Base-by-base conservation (phyloP, 2,797 vertebrate genomes). In the Salmo trutta region DNA sequence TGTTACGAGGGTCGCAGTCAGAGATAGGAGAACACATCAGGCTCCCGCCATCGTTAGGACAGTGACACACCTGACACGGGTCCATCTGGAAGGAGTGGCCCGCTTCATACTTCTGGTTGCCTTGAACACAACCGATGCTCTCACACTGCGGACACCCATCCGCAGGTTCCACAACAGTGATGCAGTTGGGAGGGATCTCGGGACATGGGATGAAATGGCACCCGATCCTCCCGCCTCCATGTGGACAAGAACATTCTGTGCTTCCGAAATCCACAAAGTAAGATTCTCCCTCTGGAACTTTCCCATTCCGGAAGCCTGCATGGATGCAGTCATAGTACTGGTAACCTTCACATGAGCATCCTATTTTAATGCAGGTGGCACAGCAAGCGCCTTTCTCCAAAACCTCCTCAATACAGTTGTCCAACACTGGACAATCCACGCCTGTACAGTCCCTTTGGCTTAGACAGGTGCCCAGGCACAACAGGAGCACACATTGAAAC, bases 221-320 rank as follows among this genome's bases (percentile, higher is more conserved):
- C 85, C 92, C 95, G 86, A 99, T 99, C 82, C 91, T 96, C 47
- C 98, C 97, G 0, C 97, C 98, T 0, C 96, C 96, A 3, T 88
- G 88, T 0, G 97, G 97, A 90, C 98, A 99, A 0, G 93, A 94
- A 85, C 98, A 99, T 88, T 99, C 96, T 0, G 98, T 99, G 90
- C 97, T 99, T 85, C 97, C 97, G 0, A 96, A 98, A 91, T 99
- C 98, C 83, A 99, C 97, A 2, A 97, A 97, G 91, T 99, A 99
- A 62, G 96, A 97, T 81, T 96, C 90, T 8, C 96, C 95, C 16
- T 97, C 95, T 0, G 97, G 97, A 51, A 99, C 97, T 72, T 96
- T 98, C 82, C 97, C 97, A 0, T 95, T 92, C 83, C 86, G 82
- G 51, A 97, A 99, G 66, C 97, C 97, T 0, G 93, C 95, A 0